Conservation (phyloP, 1,140 invertebrate species). For the Drosophila ananassae region DNA sequence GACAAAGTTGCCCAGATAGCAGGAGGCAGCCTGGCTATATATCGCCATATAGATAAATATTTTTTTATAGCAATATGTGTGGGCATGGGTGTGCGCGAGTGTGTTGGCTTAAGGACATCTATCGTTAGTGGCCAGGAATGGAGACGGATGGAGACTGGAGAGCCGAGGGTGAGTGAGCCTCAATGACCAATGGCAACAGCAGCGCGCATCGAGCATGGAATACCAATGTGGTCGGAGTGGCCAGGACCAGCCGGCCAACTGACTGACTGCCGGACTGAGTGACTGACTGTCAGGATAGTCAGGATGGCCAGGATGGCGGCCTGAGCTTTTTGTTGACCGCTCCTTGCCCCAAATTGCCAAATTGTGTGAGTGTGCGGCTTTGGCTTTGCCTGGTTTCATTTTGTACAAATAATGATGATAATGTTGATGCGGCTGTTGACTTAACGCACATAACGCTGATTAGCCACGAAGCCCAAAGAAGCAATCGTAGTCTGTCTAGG, state of each 20-base stretch:
- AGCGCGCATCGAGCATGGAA: slow-evolving; percentile 65
- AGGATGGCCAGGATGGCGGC: slow-evolving; percentile 17
- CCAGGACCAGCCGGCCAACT: slow-evolving; percentile 29
- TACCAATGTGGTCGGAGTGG: slow-evolving; percentile 74
- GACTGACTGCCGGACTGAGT: slow-evolving; percentile 24
- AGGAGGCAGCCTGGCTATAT: slow-evolving; percentile 36
- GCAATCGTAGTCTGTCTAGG: slow-evolving; percentile 9
- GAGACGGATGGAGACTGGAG: slow-evolving; percentile 2
- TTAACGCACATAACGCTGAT: slow-evolving; percentile 70
- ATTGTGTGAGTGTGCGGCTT: slow-evolving; percentile 54
- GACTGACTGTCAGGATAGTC: slow-evolving; percentile 40
- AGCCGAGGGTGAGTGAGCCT: slow-evolving; percentile 41
- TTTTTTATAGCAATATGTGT: slow-evolving; percentile 53
- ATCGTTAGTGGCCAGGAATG: slow-evolving; percentile 65
- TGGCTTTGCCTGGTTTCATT: slow-evolving; percentile 48
- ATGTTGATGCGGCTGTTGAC: slow-evolving; percentile 64
- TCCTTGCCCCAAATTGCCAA: slow-evolving; percentile 69
- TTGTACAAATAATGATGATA: slow-evolving; percentile 75
- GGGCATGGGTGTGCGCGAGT: slow-evolving; percentile 29
- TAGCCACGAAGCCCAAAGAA: slow-evolving; percentile 33
- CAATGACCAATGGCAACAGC: slow-evolving; percentile 79
- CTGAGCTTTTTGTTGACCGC: slow-evolving; percentile 48
- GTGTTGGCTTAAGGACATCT: slow-evolving; percentile 75
- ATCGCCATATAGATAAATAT: slow-evolving; percentile 73
- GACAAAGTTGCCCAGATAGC: slow-evolving; percentile 53